Evolutionary conservation across 1,140 invertebrate genomes (phyloP).

Genomic region (Marisa cornuarietis): DNA sequence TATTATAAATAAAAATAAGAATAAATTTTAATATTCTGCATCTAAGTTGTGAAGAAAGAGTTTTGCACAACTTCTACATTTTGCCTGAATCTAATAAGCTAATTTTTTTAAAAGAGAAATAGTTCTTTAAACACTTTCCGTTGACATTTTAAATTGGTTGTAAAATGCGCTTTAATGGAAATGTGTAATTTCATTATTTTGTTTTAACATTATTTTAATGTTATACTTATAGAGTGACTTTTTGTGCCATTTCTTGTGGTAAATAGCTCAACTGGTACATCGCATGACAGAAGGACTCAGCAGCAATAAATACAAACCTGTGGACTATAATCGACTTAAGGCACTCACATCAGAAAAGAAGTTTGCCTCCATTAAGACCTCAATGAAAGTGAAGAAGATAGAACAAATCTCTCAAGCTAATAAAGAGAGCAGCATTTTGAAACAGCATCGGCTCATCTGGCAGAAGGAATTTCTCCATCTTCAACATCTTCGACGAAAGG

Average conservation of each 20-base stretch:
- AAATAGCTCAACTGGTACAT: slow-evolving; percentile 44
- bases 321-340: slow-evolving; percentile 58
- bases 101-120: too few relatives aligned
- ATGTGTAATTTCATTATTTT: background rate
- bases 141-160: too few relatives aligned
- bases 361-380: slow-evolving; percentile 55
- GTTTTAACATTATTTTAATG: background rate
- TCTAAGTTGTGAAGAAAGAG: too few relatives aligned
- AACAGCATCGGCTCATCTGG: slow-evolving; percentile 61
- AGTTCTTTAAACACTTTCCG: too few relatives aligned
- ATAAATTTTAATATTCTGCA: too few relatives aligned
- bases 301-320: slow-evolving; percentile 58
- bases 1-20: too few relatives aligned
- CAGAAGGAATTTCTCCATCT: slow-evolving; percentile 58
- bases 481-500: slow-evolving; percentile 48
- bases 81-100: too few relatives aligned
- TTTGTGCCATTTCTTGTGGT: slow-evolving; percentile 12
- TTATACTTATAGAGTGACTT: background rate
- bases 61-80: too few relatives aligned
- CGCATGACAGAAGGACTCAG: slow-evolving; percentile 53
- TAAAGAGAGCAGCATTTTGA: slow-evolving; percentile 55
- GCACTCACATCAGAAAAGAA: slow-evolving; percentile 52
- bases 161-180: too few relatives aligned
- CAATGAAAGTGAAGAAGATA: slow-evolving; percentile 59
- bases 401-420: slow-evolving; percentile 58